A percentile compares a stretch with the other conserved stretches of the same genome.
Conservation (phyloP, 1,140 invertebrate species). For the Brachystomella parvula region DNA sequence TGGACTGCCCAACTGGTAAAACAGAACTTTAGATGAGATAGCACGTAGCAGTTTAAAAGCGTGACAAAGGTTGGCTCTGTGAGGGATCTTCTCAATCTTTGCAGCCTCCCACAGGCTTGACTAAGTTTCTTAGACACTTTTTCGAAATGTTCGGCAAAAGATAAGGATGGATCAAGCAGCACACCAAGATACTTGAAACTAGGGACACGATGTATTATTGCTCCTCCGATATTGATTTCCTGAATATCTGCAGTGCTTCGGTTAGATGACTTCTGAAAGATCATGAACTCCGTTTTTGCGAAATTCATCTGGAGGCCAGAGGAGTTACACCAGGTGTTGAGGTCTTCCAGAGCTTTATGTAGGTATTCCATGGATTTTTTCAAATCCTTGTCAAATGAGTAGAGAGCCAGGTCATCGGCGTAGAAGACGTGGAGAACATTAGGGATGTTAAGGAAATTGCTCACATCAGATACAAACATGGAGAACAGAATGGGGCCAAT, state of each 20-base stretch:
- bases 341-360: background rate
- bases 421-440: constrained; percentile 29
- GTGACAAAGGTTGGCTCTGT: background rate
- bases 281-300: constrained; percentile 13
- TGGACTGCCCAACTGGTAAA: background rate
- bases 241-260: background rate
- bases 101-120: background rate
- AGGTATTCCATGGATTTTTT: background rate
- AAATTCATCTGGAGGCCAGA: constrained; percentile 1
- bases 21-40: background rate
- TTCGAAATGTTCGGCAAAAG: background rate
- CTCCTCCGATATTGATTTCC: background rate
- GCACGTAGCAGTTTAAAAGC: background rate
- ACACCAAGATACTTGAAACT: background rate
- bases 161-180: background rate
- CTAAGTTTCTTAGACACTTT: background rate
- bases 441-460: constrained; percentile 12
- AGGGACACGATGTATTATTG: background rate
- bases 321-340: constrained; percentile 2
- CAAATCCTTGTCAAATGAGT: background rate
- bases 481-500: constrained; percentile 38
- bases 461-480: constrained; percentile 38
- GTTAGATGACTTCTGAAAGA: background rate
- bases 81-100: background rate
- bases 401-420: constrained; percentile 39